Evolutionary conservation across 2,888 invertebrate species (phyloP).

Genomic region (Tyria jacobaeae): DNA sequence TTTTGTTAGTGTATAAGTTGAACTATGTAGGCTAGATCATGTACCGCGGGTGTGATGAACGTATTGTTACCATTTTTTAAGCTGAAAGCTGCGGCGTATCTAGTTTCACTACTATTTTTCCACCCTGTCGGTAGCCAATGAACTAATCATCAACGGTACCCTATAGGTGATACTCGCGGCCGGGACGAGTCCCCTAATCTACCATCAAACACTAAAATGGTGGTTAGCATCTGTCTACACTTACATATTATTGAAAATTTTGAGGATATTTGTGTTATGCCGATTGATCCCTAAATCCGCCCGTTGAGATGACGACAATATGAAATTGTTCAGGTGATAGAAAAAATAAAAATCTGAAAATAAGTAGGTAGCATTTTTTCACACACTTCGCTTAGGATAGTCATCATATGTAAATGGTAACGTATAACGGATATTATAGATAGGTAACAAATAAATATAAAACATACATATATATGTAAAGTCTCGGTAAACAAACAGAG

Average conservation of each 20-base stretch:
- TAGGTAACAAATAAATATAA: constrained; percentile 76
- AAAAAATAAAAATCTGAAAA: constrained; percentile 86
- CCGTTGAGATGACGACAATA: constrained; percentile 71
- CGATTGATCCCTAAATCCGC: constrained; percentile 78
- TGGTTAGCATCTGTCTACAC: constrained; percentile 70
- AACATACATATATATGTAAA: constrained; percentile 76
- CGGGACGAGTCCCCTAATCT: constrained; percentile 78
- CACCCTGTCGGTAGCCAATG: constrained; percentile 55
- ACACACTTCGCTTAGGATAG: constrained; percentile 81
- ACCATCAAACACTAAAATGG: constrained; percentile 78
- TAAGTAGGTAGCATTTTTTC: constrained; percentile 85
- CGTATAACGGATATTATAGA: constrained; percentile 65
- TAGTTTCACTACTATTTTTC: constrained; percentile 72
- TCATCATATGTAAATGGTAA: constrained; percentile 77
- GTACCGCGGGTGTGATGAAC: constrained; percentile 54
- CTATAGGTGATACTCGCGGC: constrained; percentile 66
- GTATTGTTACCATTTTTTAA: constrained; percentile 63
- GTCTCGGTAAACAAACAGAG: constrained; percentile 76
- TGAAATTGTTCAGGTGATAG: constrained; percentile 82
- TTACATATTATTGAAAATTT: constrained; percentile 73
- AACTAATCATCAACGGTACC: constrained; percentile 71
- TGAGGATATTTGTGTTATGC: constrained; percentile 72
- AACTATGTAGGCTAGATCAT: constrained; percentile 52
- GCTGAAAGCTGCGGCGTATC: constrained; percentile 77
- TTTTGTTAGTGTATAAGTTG: constrained; percentile 53